A percentile compares a stretch with the other conserved stretches of the same genome.
These are phyloP conservation scores for Reticulitermes speratus DNA, from an alignment of 1,140 invertebrate genomes.

Conservation along the genomic window DNA sequence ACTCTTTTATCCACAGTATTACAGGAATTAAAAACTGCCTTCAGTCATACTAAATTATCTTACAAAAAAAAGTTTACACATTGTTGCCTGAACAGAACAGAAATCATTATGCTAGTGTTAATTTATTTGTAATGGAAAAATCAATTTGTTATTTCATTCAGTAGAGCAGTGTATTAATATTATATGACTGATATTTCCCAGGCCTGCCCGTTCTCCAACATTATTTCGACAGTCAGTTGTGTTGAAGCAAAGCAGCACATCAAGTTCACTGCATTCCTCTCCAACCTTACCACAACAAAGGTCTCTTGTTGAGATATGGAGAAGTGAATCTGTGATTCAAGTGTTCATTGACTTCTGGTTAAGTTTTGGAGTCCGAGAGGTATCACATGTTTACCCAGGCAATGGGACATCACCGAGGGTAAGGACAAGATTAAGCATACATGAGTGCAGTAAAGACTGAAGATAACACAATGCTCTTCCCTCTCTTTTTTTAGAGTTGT, in stretches of 20 bases:
- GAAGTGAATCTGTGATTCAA: slow-evolving; percentile 76
- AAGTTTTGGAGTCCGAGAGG: slow-evolving; percentile 55
- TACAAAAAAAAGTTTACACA: too few species aligned
- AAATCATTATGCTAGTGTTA: too few species aligned
- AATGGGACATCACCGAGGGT: background rate
- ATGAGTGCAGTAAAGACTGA: too few species aligned
- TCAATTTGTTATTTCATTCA: too few species aligned
- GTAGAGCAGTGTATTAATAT: too few species aligned
- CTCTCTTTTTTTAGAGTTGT: too few species aligned
- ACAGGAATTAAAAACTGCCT: too few species aligned
- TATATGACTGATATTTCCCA: slow-evolving; percentile 17
- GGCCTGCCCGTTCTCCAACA: slow-evolving; percentile 35
- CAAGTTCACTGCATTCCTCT: slow-evolving; percentile 20
- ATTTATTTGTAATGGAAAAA: too few species aligned
- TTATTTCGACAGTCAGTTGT: slow-evolving; percentile 49
- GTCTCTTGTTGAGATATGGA: slow-evolving; percentile 68
- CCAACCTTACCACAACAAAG: slow-evolving; percentile 48
- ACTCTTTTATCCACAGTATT: too few species aligned
- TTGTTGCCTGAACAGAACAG: too few species aligned
- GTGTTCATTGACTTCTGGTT: slow-evolving; percentile 85
- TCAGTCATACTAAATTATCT: too few species aligned
- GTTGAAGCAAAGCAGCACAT: slow-evolving; percentile 22
- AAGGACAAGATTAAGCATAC: background rate
- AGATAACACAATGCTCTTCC: too few species aligned
- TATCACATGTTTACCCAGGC: background rate